These are phyloP conservation scores for Stigmatopora argus DNA, from an alignment of 2,113 vertebrate species.

Conservation along the genomic window DNA sequence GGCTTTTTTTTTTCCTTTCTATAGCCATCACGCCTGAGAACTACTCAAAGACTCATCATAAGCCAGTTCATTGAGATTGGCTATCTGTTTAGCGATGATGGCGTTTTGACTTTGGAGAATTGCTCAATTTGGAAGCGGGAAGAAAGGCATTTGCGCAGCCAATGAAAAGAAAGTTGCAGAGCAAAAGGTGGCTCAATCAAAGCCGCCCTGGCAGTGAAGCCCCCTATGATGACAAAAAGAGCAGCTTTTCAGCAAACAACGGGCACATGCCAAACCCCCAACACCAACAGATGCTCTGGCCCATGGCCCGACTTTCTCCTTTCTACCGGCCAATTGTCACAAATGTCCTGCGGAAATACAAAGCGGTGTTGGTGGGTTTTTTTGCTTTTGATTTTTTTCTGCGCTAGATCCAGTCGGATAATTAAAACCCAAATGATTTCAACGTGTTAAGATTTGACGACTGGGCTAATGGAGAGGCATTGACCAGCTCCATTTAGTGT, in stretches of 20 bases:
- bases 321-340: slow-evolving; percentile 15
- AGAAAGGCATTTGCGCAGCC: slow-evolving; percentile 37
- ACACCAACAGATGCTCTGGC: slow-evolving; percentile 33
- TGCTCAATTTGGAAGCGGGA: slow-evolving; percentile 37
- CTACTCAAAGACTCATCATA: not conserved
- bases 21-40: not conserved
- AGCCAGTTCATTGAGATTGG: slow-evolving; percentile 2
- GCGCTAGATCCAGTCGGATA: slow-evolving; percentile 26
- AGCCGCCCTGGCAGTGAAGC: not conserved
- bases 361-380: not conserved
- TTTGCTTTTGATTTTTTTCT: not conserved
- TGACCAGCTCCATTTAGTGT: too few species aligned
- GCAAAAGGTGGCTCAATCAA: slow-evolving; percentile 33
- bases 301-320: slow-evolving; percentile 6
- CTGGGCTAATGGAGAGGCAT: too few species aligned
- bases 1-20: not conserved
- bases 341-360: slow-evolving; percentile 7
- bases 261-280: slow-evolving; percentile 27
- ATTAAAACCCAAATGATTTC: slow-evolving; percentile 44
- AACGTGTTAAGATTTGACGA: not conserved
- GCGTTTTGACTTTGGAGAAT: slow-evolving; percentile 24
- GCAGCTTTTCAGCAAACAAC: not conserved
- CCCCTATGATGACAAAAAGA: slow-evolving; percentile 2
- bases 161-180: slow-evolving; percentile 17
- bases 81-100: not conserved